Percentiles rank a stretch among this genome's conserved stretches.
Conservation (phyloP, 2,888 invertebrate genomes). For the Drosophila leonis region DNA sequence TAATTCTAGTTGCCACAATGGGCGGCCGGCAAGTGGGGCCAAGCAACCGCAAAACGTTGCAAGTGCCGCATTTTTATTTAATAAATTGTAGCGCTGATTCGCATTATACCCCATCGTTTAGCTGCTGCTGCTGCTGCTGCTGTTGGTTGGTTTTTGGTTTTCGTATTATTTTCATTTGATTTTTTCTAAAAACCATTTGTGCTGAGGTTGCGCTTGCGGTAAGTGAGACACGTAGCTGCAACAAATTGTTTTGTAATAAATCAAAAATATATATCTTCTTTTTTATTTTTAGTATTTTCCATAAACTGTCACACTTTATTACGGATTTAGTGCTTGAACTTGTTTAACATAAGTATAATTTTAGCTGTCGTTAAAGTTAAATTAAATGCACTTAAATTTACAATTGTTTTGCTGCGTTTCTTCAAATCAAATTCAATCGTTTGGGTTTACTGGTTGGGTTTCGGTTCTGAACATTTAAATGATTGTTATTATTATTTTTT, state of each 20-base stretch:
- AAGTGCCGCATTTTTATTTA: slow-evolving; percentile 70
- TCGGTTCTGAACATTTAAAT: slow-evolving; percentile 38
- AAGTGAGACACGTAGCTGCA: slow-evolving; percentile 18
- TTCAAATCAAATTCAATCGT: slow-evolving; percentile 37
- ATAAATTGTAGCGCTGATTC: slow-evolving; percentile 63
- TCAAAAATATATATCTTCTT: slow-evolving; percentile 13
- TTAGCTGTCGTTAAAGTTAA: slow-evolving; percentile 24
- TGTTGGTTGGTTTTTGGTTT: slow-evolving; percentile 10
- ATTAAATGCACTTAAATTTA: slow-evolving; percentile 38
- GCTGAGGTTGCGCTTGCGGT: slow-evolving; percentile 11
- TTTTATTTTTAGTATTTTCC: slow-evolving; percentile 43
- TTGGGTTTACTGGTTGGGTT: slow-evolving; percentile 53
- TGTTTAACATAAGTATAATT: slow-evolving; percentile 58
- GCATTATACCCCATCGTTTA: slow-evolving; percentile 32
- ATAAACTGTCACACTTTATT: slow-evolving; percentile 78
- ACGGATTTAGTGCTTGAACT: slow-evolving; percentile 52
- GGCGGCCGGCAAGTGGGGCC: slow-evolving; percentile 31
- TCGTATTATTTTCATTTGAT: slow-evolving; percentile 26
- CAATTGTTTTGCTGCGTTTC: neutral
- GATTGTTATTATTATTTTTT: slow-evolving; percentile 32
- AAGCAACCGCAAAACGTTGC: slow-evolving; percentile 71
- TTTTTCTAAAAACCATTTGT: slow-evolving; percentile 31
- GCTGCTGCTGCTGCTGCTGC: slow-evolving; percentile 5
- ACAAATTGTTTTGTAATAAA: slow-evolving; percentile 13
- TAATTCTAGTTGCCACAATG: slow-evolving; percentile 54